Evolutionary conservation across 2,797 vertebrate species (phyloP).

Genomic region (Silurus lanzhouensis): DNA sequence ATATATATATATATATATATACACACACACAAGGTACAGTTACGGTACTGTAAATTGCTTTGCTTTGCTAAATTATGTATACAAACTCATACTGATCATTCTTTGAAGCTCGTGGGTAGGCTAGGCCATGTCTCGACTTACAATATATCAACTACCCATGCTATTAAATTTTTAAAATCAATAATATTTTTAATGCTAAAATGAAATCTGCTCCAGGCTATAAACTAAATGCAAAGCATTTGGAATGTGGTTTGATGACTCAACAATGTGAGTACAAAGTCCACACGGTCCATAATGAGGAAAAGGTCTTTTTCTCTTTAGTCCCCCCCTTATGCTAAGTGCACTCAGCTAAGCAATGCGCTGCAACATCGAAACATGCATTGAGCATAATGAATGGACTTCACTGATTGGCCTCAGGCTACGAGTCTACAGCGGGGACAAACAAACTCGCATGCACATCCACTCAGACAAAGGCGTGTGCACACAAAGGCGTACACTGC

Average conservation of each 20-base stretch:
- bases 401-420: slow-evolving; percentile 21
- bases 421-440: slow-evolving; percentile 1
- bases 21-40: no score
- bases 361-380: not conserved
- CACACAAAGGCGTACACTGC: slow-evolving; percentile 3
- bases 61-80: no score
- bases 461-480: not conserved
- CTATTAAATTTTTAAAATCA: not conserved
- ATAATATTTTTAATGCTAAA: no score
- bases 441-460: slow-evolving; percentile 6
- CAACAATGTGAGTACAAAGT: not conserved
- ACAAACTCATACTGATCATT: no score
- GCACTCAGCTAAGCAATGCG: not conserved
- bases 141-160: not conserved
- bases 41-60: no score
- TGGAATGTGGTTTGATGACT: slow-evolving; percentile 4
- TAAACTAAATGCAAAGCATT: not conserved
- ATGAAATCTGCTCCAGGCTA: not conserved
- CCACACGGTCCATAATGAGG: slow-evolving; percentile 3
- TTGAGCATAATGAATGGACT: slow-evolving; percentile 17
- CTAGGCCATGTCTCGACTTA: no score
- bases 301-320: slow-evolving; percentile 1
- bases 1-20: no score
- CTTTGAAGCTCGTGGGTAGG: no score
- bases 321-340: not conserved